Evolutionary conservation across 2,888 invertebrate genomes (phyloP).

Genomic region (Sceliomorpha sp.): DNA sequence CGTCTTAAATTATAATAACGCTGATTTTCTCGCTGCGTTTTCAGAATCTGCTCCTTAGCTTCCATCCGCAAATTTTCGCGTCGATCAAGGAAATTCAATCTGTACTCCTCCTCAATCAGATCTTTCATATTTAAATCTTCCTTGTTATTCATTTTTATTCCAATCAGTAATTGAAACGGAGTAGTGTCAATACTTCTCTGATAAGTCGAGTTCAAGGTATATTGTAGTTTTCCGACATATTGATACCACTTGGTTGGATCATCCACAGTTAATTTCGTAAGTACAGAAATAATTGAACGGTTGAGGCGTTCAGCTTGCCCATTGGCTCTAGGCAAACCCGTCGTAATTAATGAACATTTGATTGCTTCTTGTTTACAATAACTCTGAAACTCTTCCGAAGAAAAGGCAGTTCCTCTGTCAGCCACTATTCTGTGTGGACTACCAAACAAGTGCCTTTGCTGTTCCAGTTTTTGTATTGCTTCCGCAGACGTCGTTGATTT

Average conservation of each 20-base stretch:
- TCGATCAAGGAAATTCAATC: no score
- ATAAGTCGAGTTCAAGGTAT: conserved; percentile 27
- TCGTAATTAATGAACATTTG: conserved; percentile 19
- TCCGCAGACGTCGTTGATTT: no score
- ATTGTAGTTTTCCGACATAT: conserved; percentile 26
- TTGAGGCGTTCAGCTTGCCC: conserved; percentile 32
- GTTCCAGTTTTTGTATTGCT: conserved; percentile 25
- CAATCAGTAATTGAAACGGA: conserved; percentile 24
- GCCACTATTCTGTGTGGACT: conserved; percentile 25
- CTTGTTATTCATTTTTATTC: conserved; percentile 13
- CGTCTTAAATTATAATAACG: not conserved
- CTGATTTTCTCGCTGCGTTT: conserved; percentile 12
- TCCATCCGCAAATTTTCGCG: conserved; percentile 10
- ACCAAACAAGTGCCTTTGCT: conserved; percentile 24
- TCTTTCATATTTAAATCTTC: conserved; percentile 18
- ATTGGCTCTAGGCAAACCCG: conserved; percentile 28
- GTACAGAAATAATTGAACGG: conserved; percentile 12
- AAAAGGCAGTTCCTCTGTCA: conserved; percentile 41
- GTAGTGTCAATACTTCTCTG: conserved; percentile 22
- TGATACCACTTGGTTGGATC: conserved; percentile 24
- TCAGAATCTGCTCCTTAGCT: conserved; percentile 12
- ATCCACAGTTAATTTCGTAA: conserved; percentile 24
- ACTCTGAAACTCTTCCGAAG: conserved; percentile 27
- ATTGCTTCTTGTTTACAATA: conserved; percentile 33
- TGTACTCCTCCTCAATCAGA: conserved; percentile 16